Conservation (phyloP, 2,797 vertebrate genomes). For the Sebastes kiyomatsui region DNA sequence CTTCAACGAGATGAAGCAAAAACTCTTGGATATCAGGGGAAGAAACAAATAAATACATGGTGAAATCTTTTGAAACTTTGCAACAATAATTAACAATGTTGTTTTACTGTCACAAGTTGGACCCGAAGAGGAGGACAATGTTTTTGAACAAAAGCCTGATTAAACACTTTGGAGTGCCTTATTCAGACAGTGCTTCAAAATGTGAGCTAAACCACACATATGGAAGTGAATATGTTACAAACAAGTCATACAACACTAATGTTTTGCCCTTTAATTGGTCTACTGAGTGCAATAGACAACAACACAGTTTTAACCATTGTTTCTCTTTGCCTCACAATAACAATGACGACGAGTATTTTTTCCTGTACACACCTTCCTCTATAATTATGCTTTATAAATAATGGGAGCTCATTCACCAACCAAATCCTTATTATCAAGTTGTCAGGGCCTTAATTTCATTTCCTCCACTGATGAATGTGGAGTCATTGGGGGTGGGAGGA, state of each 20-base stretch:
- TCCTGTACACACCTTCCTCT: conserved; percentile 27
- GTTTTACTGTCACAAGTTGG: conserved; percentile 62
- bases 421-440: conserved; percentile 76
- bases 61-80: conserved; percentile 72
- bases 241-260: conserved; percentile 21
- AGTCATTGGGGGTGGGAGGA: conserved; percentile 59
- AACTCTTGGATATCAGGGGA: conserved; percentile 56
- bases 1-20: conserved; percentile 57
- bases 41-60: conserved; percentile 62
- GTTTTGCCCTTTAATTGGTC: conserved; percentile 31
- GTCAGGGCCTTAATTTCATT: conserved; percentile 73
- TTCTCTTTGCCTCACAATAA: conserved; percentile 15
- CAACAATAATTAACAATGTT: conserved; percentile 68
- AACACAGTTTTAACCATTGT: conserved; percentile 15
- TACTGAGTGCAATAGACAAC: background rate
- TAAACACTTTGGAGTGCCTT: conserved; percentile 38
- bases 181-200: conserved; percentile 13
- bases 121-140: conserved; percentile 39
- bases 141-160: conserved; percentile 60
- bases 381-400: conserved; percentile 64
- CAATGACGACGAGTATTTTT: conserved; percentile 17
- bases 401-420: conserved; percentile 61
- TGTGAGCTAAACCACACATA: background rate
- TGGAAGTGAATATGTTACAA: conserved; percentile 16
- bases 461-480: conserved; percentile 75